Conservation (phyloP, 2,113 vertebrate genomes). For the Corydoras maculifer region DNA sequence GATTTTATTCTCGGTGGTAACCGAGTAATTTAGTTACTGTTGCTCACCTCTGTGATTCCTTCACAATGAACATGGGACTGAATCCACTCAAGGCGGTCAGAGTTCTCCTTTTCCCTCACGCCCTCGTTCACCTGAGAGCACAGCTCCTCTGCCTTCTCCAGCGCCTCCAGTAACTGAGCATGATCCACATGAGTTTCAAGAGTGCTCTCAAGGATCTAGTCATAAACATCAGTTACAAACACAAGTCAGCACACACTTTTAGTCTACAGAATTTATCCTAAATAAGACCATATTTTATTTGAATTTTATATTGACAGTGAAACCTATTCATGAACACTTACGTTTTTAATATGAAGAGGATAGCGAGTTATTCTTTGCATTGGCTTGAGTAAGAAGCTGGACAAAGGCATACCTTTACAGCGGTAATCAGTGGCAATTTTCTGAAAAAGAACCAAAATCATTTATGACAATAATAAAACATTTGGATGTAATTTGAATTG, state of each 20-base stretch:
- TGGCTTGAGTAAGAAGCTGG: slow-evolving; percentile 94
- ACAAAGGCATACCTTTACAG: slow-evolving; percentile 97
- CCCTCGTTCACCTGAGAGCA: slow-evolving; percentile 92
- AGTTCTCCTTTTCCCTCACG: slow-evolving; percentile 90
- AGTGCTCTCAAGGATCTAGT: slow-evolving; percentile 90
- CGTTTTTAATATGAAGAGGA: slow-evolving; percentile 91
- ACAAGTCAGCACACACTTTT: slow-evolving; percentile 15
- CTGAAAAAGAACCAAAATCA: slow-evolving; percentile 51
- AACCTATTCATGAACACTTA: slow-evolving; percentile 53
- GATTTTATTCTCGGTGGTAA: no score
- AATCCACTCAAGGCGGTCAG: slow-evolving; percentile 90
- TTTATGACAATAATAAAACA: no score
- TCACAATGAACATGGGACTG: slow-evolving; percentile 87
- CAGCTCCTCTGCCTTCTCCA: slow-evolving; percentile 84
- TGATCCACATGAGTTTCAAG: slow-evolving; percentile 75
- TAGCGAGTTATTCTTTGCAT: slow-evolving; percentile 98
- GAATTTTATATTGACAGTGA: neutral
- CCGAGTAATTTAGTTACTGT: no score
- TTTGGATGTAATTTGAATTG: no score
- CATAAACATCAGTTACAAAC: neutral
- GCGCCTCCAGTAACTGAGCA: slow-evolving; percentile 70
- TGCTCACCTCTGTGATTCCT: slow-evolving; percentile 76
- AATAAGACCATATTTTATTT: neutral
- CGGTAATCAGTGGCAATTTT: slow-evolving; percentile 87
- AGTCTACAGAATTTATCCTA: neutral